Evolutionary conservation across 2,113 vertebrate species (phyloP).

Genomic region (Pterophyllum scalare): DNA sequence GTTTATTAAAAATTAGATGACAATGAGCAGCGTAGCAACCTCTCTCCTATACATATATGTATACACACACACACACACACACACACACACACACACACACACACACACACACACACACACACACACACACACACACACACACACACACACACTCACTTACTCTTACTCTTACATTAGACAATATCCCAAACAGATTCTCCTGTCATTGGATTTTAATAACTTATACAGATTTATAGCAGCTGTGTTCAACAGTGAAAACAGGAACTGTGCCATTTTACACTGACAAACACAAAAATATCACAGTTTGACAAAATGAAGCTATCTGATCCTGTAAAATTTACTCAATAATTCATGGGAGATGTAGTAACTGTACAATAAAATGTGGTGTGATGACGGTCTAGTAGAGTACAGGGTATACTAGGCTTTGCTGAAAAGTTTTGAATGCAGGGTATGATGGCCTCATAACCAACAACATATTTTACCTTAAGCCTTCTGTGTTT

Average conservation of each 20-base stretch:
- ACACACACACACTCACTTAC: too few species aligned
- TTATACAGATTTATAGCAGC: constrained; percentile 6
- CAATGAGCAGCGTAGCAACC: too few species aligned
- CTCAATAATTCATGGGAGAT: background rate
- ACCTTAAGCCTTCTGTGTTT: constrained; percentile 7
- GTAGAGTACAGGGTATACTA: background rate
- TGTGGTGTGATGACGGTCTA: background rate
- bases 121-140: too few species aligned
- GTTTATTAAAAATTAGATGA: too few species aligned
- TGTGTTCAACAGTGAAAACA: background rate
- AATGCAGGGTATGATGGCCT: background rate
- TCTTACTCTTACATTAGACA: too few species aligned
- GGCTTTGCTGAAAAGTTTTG: background rate
- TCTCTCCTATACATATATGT: too few species aligned
- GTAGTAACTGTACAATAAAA: background rate
- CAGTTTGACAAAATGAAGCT: background rate
- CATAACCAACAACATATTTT: background rate
- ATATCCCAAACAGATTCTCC: background rate
- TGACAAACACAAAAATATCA: background rate
- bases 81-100: too few species aligned
- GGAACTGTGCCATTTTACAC: background rate
- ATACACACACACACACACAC: too few species aligned
- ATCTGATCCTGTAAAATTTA: background rate
- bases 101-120: too few species aligned
- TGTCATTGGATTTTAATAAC: accelerated